A percentile compares a stretch with the other conserved stretches of the same genome.
These are phyloP conservation scores for Macroteleia sp. DNA, from an alignment of 2,888 invertebrate species.

Conservation along the genomic window DNA sequence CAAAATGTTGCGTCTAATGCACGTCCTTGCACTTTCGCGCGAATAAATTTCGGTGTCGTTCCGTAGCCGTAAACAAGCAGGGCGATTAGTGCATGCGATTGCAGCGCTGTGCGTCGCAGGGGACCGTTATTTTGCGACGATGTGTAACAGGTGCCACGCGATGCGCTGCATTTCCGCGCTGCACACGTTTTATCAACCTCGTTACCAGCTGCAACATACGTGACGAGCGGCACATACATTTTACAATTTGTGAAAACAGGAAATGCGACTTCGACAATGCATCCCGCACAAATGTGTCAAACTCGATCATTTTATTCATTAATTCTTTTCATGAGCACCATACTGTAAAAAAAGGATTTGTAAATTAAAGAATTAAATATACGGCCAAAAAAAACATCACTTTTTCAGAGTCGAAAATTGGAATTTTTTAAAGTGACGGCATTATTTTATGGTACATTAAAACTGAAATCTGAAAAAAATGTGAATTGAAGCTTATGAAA, in stretches of 20 bases:
- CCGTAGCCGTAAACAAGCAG: conserved; percentile 35
- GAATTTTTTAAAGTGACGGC: too few species aligned
- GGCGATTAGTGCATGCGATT: conserved; percentile 43
- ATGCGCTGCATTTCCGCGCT: conserved; percentile 60
- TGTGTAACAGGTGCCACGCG: conserved; percentile 73
- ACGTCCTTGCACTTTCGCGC: conserved; percentile 24
- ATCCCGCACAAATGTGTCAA: conserved; percentile 7
- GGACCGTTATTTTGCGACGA: conserved; percentile 49
- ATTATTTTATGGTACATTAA: too few species aligned
- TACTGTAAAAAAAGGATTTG: too few species aligned
- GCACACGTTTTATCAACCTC: conserved; percentile 68
- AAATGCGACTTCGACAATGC: conserved; percentile 27
- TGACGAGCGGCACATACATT: conserved; percentile 48
- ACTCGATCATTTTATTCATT: not conserved
- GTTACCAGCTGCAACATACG: conserved; percentile 69
- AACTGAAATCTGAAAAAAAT: too few species aligned
- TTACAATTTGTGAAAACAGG: conserved; percentile 28
- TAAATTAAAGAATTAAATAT: too few species aligned
- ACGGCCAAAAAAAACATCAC: too few species aligned
- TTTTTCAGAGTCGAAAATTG: too few species aligned
- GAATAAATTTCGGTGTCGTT: conserved; percentile 36
- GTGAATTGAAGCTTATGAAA: too few species aligned
- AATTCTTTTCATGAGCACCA: too few species aligned
- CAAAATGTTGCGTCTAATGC: conserved; percentile 11
- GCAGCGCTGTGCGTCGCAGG: conserved; percentile 29